Percentiles rank a stretch among this genome's conserved stretches.
phyloP scores from a whole-genome alignment of 2,797 vertebrate species.

The Pangasius larnaudii region DNA sequence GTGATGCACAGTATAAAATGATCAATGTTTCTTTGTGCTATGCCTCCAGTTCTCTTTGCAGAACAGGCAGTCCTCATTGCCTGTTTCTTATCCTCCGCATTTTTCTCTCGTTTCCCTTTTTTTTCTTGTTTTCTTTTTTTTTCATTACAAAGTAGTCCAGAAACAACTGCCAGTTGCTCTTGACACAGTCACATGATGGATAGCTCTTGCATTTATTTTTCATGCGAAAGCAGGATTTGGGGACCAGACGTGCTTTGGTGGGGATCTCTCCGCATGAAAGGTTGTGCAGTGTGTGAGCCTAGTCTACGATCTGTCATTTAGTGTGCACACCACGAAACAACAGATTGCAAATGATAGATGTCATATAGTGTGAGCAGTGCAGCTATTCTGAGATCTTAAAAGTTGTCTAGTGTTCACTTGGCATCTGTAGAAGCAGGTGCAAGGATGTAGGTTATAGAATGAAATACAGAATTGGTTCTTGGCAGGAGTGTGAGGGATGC shows the following conservation, averaged over 20 bases:
- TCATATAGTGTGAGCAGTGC: not conserved
- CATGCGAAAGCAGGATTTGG: not conserved
- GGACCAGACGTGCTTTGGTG: not conserved
- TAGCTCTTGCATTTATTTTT: not conserved
- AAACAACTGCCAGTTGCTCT: not conserved
- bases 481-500: not conserved
- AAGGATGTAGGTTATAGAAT: not conserved
- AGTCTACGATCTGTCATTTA: not conserved
- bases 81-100: not conserved
- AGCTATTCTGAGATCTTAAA: conserved; percentile 9
- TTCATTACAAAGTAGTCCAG: not conserved
- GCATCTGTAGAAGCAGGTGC: conserved; percentile 9
- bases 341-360: not conserved
- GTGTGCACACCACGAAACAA: not conserved
- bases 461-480: conserved; percentile 7
- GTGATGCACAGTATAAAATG: not conserved
- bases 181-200: not conserved
- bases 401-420: not conserved
- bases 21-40: not conserved
- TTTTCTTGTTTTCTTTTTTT: not conserved
- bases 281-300: not conserved
- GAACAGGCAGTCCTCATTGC: not conserved
- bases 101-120: not conserved
- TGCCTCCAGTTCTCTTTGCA: not conserved
- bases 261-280: not conserved